Evolutionary conservation across 2,113 vertebrate species (phyloP), one percentile per base, ranked within the genome.

Genomic region (Campylomormyrus numenius): DNA sequence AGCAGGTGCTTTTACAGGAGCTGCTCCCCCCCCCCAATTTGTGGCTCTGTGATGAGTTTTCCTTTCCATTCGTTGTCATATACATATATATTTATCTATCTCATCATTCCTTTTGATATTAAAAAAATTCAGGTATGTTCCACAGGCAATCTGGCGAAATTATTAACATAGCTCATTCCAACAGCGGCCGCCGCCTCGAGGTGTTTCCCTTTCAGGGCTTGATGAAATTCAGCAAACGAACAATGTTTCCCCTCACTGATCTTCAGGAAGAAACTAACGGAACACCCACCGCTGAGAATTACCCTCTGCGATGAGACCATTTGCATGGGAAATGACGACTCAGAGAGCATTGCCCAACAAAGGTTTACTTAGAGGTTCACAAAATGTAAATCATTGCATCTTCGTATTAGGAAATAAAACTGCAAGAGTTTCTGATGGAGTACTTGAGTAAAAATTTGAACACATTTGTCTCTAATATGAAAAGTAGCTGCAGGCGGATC

Each of bases 11-110:
- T 50, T 86, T 15, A 49, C 10, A 50, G 9, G 24, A 85, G 45
- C 45, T 2, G 7, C 21, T 3, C 21, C 13, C 31, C 45, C 87
- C 48, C 13, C 15, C 50, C 50, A 1, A 35, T 21, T 45, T 49
- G 42, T 45, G 88, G 24, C 15, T 83, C 31, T 89, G 49, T 83
- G 35, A 39, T 89, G 49, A 89, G 70, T 52, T n/a, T 83, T 89
- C 48, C 88, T 89, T 70, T 89, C 48, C 88, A 50, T 49, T 35
- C 48, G 1, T 35, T 50, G 45, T 49, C 24, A 74, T 5, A 77
- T n/a, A 46, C 17, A 87, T 27, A 21, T 53, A 53, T 53, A 19
- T 46, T 48, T 3, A 70, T 21, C 24, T n/a, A 86, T 48, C 21
- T 39, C 24, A 53, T 87, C 50, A 35, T 87, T 87, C 49, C 39